phyloP scores from a whole-genome alignment of 2,797 vertebrate species.

The Micrastur ruficollis region DNA sequence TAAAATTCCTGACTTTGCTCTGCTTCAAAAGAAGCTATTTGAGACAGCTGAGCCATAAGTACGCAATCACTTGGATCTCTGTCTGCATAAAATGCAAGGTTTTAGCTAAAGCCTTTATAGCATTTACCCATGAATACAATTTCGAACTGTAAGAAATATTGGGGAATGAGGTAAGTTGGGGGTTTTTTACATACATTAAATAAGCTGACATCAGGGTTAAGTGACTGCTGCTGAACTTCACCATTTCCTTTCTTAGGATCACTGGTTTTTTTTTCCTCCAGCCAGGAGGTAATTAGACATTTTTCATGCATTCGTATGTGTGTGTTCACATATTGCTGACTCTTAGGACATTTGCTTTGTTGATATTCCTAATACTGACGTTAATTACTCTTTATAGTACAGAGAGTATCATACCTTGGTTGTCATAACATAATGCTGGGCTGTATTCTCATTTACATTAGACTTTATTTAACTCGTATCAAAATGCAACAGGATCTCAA shows the following conservation, averaged over 20 bases:
- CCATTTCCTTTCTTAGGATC: neutral
- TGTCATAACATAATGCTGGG: neutral
- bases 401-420: neutral
- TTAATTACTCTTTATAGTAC: neutral
- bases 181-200: neutral
- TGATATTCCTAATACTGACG: neutral
- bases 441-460: neutral
- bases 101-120: neutral
- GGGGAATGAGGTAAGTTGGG: neutral
- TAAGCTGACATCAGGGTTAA: neutral
- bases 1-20: neutral
- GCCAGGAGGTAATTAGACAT: neutral
- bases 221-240: neutral
- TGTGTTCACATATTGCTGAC: neutral
- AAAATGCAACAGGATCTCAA: neutral
- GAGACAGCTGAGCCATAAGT: neutral
- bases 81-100: neutral
- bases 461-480: neutral
- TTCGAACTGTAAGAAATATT: neutral
- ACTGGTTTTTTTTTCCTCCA: neutral
- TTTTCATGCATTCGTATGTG: neutral
- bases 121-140: neutral
- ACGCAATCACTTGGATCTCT: neutral
- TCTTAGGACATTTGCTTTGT: neutral
- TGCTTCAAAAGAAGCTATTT: conserved; percentile 31